Conservation (phyloP, 2,797 vertebrate species). For the Pelodytes ibericus region DNA sequence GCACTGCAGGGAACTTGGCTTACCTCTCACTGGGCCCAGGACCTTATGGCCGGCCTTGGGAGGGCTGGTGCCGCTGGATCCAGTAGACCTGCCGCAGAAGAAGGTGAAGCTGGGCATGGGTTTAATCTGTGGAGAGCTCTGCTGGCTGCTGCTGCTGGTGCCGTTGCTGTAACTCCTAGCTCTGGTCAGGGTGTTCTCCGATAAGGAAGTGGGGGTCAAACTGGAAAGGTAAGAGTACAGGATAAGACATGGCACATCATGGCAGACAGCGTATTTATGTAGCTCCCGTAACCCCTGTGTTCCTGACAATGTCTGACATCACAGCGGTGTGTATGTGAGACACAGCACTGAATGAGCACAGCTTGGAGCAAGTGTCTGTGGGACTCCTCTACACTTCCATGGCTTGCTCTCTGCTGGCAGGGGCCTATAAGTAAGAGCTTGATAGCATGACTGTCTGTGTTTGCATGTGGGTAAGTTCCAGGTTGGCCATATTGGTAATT, state of each 20-base stretch:
- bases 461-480: no score
- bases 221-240: constrained; percentile 61
- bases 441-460: no score
- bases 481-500: no score
- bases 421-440: no score
- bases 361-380: no score
- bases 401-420: no score
- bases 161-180: constrained; percentile 81
- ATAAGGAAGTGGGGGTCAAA: constrained; percentile 76
- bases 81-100: constrained; percentile 70
- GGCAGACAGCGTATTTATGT: no score
- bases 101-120: constrained; percentile 88
- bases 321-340: no score
- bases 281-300: no score
- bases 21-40: constrained; percentile 84
- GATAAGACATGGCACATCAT: neutral
- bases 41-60: constrained; percentile 67
- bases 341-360: no score
- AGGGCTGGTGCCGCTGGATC: constrained; percentile 61
- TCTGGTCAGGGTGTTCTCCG: constrained; percentile 78
- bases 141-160: constrained; percentile 55
- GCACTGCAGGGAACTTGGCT: constrained; percentile 73
- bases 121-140: constrained; percentile 78
- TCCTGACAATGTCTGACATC: no score
- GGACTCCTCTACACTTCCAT: no score